phyloP scores from a whole-genome alignment of 2,113 vertebrate species.

The Machaerirhynchus nigripectus region DNA sequence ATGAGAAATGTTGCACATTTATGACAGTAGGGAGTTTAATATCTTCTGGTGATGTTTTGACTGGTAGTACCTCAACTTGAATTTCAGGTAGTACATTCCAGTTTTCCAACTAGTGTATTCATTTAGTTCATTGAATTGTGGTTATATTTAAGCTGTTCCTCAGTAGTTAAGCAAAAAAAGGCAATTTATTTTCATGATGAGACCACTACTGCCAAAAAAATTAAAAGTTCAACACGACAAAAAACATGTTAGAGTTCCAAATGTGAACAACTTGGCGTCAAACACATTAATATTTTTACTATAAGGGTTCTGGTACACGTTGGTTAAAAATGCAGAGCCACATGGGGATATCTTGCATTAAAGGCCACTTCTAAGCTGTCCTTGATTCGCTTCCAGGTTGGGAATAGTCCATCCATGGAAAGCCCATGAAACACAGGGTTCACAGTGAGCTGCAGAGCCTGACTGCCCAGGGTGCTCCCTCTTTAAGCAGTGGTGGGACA shows the following conservation, averaged over 20 bases:
- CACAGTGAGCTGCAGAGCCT: background rate
- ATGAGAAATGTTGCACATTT: background rate
- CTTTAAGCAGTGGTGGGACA: background rate
- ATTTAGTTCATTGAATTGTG: background rate
- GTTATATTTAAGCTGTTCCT: background rate
- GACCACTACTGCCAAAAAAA: background rate
- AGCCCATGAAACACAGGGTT: background rate
- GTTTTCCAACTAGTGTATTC: background rate
- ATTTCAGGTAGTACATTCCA: background rate
- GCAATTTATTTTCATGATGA: background rate
- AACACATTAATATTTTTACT: background rate
- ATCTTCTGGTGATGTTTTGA: background rate
- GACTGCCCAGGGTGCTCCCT: background rate
- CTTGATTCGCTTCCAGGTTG: background rate
- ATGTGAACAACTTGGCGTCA: background rate
- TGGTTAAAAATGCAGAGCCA: background rate
- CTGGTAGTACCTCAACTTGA: background rate
- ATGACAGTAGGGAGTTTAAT: background rate
- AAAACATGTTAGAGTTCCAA: background rate
- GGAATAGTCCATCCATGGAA: background rate
- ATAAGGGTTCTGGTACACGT: background rate
- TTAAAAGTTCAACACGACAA: background rate
- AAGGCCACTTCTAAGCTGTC: background rate
- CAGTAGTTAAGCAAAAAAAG: background rate
- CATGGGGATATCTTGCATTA: background rate